Base-by-base conservation (phyloP, 2,113 vertebrate species). In the Collichthys lucidus region DNA sequence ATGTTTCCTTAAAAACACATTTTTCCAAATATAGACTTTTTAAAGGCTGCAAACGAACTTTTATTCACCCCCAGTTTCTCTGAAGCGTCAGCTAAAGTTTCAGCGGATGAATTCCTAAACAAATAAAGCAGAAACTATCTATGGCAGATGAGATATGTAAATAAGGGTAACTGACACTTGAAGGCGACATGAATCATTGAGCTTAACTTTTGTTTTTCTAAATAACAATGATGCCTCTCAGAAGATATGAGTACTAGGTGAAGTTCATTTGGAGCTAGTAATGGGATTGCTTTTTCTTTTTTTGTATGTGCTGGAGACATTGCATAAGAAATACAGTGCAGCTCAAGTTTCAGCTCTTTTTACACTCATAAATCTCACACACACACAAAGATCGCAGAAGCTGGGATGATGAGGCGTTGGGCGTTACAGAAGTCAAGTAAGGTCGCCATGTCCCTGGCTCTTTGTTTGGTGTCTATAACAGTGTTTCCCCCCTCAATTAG, bases 391-490 rank as follows among this genome's bases (percentile, higher is more conserved):
- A 79, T 64, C 76, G 83, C 74, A 86, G 80, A 92, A 82, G 76
- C 73, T 67, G 81, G 35, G 65, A 72, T 67, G 26, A 62, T 74
- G 74, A 85, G 52, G 83, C 75, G 89, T 84, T 70, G 84, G 83
- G 85, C 63, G 53, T 89, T 82, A 68, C 73, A 88, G 69, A 76
- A 91, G 92, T 94, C 91, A 92, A 91, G 61, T 85, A 47, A 93
- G 91, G 87, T 92, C 88, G 53, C 69, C 76, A 50, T 63, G 69
- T 92, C 49, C 84, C 69, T 85, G 77, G 87, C 80, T 91, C 86
- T 88, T 82, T 74, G 86, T 92, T 87, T 86, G 83, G 88, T 89
- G 92, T 92, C 89, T 90, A 79, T 90, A 92, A 92, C 86, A 89
- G 84, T 77, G 80, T 83, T 85, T 87, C 88, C 92, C 92, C 80